Conservation (phyloP, 2,113 vertebrate genomes). For the Theropithecus gelada region DNA sequence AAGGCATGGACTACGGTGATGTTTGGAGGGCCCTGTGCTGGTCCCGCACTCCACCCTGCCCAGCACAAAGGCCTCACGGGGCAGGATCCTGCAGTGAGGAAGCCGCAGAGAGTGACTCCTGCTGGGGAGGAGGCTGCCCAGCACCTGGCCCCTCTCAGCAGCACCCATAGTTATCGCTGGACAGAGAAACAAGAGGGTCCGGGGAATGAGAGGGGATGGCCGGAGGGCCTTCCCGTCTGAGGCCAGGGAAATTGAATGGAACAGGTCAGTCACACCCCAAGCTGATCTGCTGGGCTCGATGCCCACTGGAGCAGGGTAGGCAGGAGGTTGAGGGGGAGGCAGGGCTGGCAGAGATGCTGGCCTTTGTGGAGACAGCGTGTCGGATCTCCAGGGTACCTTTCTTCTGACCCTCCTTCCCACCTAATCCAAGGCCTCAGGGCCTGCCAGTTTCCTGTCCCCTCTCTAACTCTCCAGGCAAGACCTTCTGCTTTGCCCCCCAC, state of each 20-base stretch:
- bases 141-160: too few relatives aligned
- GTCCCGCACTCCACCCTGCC: background rate
- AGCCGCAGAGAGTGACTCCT: background rate
- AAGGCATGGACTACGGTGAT: too few relatives aligned
- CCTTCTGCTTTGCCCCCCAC: background rate
- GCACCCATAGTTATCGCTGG: too few relatives aligned
- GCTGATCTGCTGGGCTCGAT: background rate
- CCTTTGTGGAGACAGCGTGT: background rate
- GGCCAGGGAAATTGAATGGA: background rate
- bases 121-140: accelerated
- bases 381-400: background rate
- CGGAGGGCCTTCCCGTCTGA: background rate
- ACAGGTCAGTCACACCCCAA: background rate
- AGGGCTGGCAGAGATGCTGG: too few relatives aligned
- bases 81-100: background rate
- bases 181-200: background rate
- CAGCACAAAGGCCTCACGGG: background rate
- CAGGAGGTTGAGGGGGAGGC: background rate
- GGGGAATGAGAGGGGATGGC: background rate
- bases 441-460: background rate
- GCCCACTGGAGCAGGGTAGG: background rate
- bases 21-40: background rate
- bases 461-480: background rate
- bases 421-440: too few relatives aligned
- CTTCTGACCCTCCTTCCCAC: background rate